A percentile compares a stretch with the other conserved stretches of the same genome.
These are phyloP conservation scores for Gouania willdenowi DNA, from an alignment of 2,797 vertebrate species.

Conservation along the genomic window DNA sequence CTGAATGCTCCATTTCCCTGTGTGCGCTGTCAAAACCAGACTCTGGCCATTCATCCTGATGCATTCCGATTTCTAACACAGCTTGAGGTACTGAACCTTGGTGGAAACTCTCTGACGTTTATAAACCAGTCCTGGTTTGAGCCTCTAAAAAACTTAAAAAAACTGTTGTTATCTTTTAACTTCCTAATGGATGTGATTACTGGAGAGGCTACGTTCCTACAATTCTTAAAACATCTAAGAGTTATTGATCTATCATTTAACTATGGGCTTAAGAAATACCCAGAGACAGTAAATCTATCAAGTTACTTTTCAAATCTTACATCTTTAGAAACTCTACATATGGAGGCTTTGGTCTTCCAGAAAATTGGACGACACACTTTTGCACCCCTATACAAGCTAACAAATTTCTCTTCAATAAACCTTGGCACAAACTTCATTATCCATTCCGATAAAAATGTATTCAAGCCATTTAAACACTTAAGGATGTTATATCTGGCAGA, in stretches of 20 bases:
- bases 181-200: constrained; percentile 74
- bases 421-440: constrained; percentile 91
- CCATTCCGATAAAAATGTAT: constrained; percentile 64
- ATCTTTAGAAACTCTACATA: constrained; percentile 74
- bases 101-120: constrained; percentile 81
- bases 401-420: constrained; percentile 79
- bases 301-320: constrained; percentile 74
- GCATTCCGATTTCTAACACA: constrained; percentile 78
- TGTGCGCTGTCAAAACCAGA: constrained; percentile 71
- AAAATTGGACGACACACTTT: constrained; percentile 64
- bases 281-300: constrained; percentile 70
- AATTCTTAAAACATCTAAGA: constrained; percentile 66
- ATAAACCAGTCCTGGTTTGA: constrained; percentile 81
- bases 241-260: constrained; percentile 89
- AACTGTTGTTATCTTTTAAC: constrained; percentile 83
- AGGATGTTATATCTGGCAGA: constrained; percentile 77
- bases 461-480: constrained; percentile 60
- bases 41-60: constrained; percentile 73
- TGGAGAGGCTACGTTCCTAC: constrained; percentile 69
- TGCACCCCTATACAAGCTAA: constrained; percentile 67
- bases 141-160: constrained; percentile 65
- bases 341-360: constrained; percentile 85
- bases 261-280: constrained; percentile 74
- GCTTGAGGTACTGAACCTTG: constrained; percentile 74
- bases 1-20: constrained; percentile 85